These are phyloP conservation scores for Gortyna flavago DNA, from an alignment of 2,888 invertebrate genomes.

Conservation along the genomic window DNA sequence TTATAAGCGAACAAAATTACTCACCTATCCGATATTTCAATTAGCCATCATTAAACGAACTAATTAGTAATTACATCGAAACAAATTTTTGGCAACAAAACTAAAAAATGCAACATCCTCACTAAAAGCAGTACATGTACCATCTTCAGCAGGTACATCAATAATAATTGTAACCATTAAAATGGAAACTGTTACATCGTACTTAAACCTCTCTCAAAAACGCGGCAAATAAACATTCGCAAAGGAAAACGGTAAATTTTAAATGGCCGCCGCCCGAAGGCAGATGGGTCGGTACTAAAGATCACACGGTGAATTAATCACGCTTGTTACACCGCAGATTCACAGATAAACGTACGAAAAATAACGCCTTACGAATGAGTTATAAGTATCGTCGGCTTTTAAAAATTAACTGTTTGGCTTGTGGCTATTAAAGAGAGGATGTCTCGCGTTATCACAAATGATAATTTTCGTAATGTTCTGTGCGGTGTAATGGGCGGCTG, in stretches of 20 bases:
- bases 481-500: conserved; percentile 58
- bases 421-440: conserved; percentile 73
- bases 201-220: conserved; percentile 59
- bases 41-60: conserved; percentile 49
- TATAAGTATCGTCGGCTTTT: conserved; percentile 75
- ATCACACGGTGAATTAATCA: conserved; percentile 83
- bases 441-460: conserved; percentile 70
- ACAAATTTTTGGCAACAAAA: conserved; percentile 46
- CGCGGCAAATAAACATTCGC: conserved; percentile 68
- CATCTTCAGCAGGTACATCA: conserved; percentile 38
- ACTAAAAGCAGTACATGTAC: conserved; percentile 50
- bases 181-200: conserved; percentile 64
- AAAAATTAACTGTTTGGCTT: conserved; percentile 82
- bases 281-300: conserved; percentile 78
- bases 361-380: conserved; percentile 83
- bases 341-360: conserved; percentile 84
- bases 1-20: conserved; percentile 26
- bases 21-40: conserved; percentile 46
- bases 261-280: conserved; percentile 77
- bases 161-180: conserved; percentile 68
- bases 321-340: conserved; percentile 84
- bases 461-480: conserved; percentile 69
- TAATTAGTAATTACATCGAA: conserved; percentile 53
- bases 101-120: conserved; percentile 30
- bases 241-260: conserved; percentile 80